These are phyloP conservation scores for Scaptomyza polygonia DNA, from an alignment of 2,888 invertebrate genomes.

Conservation along the genomic window DNA sequence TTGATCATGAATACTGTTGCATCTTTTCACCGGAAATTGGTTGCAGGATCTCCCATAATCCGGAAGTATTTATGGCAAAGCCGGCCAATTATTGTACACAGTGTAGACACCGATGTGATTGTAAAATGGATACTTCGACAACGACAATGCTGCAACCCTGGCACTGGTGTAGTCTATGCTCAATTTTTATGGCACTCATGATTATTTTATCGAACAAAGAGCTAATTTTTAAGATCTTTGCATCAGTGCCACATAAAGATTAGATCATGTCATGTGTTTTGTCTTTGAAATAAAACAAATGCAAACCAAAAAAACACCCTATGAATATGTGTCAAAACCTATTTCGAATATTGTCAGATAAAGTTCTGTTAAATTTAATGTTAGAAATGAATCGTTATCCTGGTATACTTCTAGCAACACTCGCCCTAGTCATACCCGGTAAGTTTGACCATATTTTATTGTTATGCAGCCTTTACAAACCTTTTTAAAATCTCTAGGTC, in stretches of 20 bases:
- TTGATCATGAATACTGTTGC: background rate
- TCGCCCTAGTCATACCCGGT: conserved; percentile 11
- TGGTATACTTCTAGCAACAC: conserved; percentile 5
- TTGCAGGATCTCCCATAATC: background rate
- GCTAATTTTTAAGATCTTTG: no score
- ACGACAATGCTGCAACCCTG: background rate
- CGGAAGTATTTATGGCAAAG: rapidly evolving
- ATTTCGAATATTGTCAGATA: background rate
- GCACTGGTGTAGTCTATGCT: background rate
- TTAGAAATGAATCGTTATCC: conserved; percentile 1
- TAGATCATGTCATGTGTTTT: background rate
- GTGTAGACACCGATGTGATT: background rate
- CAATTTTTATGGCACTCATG: no score
- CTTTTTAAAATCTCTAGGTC: background rate
- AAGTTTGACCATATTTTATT: background rate
- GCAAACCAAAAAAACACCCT: background rate
- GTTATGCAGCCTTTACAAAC: background rate
- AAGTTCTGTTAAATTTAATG: background rate
- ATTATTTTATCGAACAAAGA: background rate
- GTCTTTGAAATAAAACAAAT: background rate
- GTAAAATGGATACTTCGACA: background rate
- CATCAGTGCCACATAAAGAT: no score
- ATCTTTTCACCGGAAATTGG: background rate
- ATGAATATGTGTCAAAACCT: conserved; percentile 11
- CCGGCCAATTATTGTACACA: background rate